Evolutionary conservation across 2,888 invertebrate genomes (phyloP), one percentile per base, ranked within the genome.

Genomic region (Sphaeridia pumilis): DNA sequence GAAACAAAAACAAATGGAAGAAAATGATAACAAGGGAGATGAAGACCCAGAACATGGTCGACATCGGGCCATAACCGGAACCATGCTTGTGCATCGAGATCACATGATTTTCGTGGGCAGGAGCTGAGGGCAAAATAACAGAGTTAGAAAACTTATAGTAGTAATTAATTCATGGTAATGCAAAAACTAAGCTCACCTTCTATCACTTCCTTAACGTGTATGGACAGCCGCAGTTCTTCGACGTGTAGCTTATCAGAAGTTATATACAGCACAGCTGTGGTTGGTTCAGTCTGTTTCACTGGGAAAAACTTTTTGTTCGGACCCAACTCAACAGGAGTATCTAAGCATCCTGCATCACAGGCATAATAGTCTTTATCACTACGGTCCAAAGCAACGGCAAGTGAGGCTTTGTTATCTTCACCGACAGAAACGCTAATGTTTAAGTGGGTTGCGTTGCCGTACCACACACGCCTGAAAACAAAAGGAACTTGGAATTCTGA

Each of bases 311-410:
- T 79, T 52, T 78, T 75, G 38, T 77, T 75, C 27, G 79, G 78
- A 22, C 82, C 80, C 2, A 86, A 70, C 58, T 81, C 75, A 2
- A 84, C 82, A 0, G 92, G 89, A 14, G 82, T 77, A 68, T 92
- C 90, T n/a, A 90, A 73, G 67, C 93, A 93, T 0, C 92, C 93
- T 0, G 84, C 93, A 71, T 92, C 92, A 70, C 93, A 94, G 3
- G 86, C 93, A 69, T 84, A 90, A 70, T 87, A 89, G 52, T 79
- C 80, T 60, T 79, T 80, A 69, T 88, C 86, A 42, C 84, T 85
- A 45, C 85, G 75, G 68, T 86, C 87, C 41, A 87, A 68, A 1
- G 85, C 83, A 3, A 85, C 83, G 68, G 79, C 80, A 59, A 87
- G 75, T 26, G 83, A 77, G 25, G 87, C 86, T 66, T 84, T 84